Evolutionary conservation across 1,140 invertebrate species (phyloP).

Genomic region (Dendroctonus ponderosae): DNA sequence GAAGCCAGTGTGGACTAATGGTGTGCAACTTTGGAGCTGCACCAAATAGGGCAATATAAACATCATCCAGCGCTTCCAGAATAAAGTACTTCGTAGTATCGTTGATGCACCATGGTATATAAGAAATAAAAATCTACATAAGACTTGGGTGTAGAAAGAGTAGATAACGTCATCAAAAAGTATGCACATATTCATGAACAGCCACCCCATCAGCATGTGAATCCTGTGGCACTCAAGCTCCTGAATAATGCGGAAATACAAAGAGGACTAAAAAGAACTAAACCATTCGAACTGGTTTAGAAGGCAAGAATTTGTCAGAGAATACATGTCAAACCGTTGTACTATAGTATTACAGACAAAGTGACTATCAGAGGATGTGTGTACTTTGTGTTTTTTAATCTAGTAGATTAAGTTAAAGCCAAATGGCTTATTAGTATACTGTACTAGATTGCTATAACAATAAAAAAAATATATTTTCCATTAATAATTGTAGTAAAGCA

Average conservation of each 20-base stretch:
- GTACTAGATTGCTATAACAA: slow-evolving; percentile 3
- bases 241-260: slow-evolving; percentile 12
- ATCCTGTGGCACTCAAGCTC: slow-evolving; percentile 24
- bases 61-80: too few species aligned
- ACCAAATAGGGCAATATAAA: too few species aligned
- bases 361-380: slow-evolving; percentile 1
- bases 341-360: slow-evolving; percentile 1
- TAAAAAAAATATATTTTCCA: too few species aligned
- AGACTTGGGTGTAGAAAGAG: slow-evolving; percentile 21
- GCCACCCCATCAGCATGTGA: slow-evolving; percentile 21
- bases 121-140: too few species aligned
- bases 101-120: too few species aligned
- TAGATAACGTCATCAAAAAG: slow-evolving; percentile 28
- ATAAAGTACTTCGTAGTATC: too few species aligned
- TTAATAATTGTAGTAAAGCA: too few species aligned
- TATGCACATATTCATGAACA: slow-evolving; percentile 20
- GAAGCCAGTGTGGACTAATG: too few species aligned
- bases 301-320: too few species aligned
- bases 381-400: background rate
- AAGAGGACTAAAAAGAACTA: slow-evolving; percentile 13
- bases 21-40: too few species aligned
- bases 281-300: slow-evolving; percentile 3
- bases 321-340: slow-evolving; percentile 3
- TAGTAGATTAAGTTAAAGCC: background rate
- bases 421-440: slow-evolving; percentile 3